Evolutionary conservation across 2,113 vertebrate species (phyloP).

Genomic region (Alligator sinensis): DNA sequence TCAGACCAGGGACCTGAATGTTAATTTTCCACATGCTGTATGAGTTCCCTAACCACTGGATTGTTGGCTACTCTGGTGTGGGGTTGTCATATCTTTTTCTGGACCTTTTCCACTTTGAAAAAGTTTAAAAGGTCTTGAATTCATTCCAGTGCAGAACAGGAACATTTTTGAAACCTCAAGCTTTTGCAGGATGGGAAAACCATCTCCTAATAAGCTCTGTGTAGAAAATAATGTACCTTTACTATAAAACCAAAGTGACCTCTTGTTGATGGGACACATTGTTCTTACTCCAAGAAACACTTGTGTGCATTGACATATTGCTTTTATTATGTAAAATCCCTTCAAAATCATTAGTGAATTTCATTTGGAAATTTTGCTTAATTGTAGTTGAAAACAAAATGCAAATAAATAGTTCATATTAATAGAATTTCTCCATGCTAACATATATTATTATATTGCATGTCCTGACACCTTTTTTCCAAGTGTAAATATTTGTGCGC

Average conservation of each 20-base stretch:
- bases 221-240: background rate
- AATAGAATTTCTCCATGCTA: background rate
- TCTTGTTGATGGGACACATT: background rate
- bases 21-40: too few species aligned
- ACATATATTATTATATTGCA: background rate
- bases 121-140: background rate
- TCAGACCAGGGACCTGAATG: too few species aligned
- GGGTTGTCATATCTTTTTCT: too few species aligned
- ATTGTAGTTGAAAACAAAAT: background rate
- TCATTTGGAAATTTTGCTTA: background rate
- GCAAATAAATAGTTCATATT: background rate
- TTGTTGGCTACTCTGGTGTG: too few species aligned
- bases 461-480: background rate
- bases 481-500: too few species aligned
- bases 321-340: background rate
- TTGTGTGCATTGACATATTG: fast-evolving
- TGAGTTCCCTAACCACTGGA: too few species aligned
- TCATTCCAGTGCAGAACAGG: background rate
- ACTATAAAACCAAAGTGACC: background rate
- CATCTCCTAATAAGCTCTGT: background rate
- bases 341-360: background rate
- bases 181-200: background rate
- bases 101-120: too few species aligned
- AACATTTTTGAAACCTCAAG: background rate
- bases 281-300: background rate